Conservation (phyloP, 2,888 invertebrate species). For the Halictus ligatus region DNA sequence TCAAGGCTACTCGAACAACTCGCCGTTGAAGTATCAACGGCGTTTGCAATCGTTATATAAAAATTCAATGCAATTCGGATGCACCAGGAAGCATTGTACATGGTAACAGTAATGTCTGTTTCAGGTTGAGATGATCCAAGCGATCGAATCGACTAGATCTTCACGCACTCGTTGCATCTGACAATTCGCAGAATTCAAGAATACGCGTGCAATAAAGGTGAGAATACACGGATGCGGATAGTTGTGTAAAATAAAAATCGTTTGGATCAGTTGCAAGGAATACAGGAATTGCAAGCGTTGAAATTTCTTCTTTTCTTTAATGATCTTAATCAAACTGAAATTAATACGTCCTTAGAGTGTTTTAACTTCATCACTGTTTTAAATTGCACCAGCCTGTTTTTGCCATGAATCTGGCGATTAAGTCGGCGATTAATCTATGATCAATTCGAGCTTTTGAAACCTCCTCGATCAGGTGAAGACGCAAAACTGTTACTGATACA, state of each 20-base stretch:
- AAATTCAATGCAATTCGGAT: background rate
- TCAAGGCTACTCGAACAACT: background rate
- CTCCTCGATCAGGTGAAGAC: background rate
- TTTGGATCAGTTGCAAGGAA: too few species aligned
- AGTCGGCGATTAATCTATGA: too few species aligned
- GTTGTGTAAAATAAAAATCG: too few species aligned
- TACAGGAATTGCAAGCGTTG: too few species aligned
- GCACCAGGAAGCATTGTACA: background rate
- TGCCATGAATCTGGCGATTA: too few species aligned
- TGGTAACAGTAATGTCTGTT: background rate
- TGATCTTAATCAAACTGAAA: too few species aligned
- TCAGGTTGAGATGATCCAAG: background rate
- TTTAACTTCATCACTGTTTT: too few species aligned
- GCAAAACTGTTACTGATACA: background rate
- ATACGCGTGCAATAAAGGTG: background rate
- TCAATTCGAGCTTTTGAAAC: background rate
- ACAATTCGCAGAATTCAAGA: background rate
- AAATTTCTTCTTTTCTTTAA: too few species aligned
- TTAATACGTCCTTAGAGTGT: too few species aligned
- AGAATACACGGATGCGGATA: background rate
- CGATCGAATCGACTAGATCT: slow-evolving; percentile 1
- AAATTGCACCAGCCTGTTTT: too few species aligned
- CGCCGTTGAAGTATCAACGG: background rate
- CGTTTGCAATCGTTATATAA: background rate
- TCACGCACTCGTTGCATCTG: background rate